These are phyloP conservation scores for Eulemur mongoz DNA, from an alignment of 2,797 vertebrate species.

Conservation along the genomic window DNA sequence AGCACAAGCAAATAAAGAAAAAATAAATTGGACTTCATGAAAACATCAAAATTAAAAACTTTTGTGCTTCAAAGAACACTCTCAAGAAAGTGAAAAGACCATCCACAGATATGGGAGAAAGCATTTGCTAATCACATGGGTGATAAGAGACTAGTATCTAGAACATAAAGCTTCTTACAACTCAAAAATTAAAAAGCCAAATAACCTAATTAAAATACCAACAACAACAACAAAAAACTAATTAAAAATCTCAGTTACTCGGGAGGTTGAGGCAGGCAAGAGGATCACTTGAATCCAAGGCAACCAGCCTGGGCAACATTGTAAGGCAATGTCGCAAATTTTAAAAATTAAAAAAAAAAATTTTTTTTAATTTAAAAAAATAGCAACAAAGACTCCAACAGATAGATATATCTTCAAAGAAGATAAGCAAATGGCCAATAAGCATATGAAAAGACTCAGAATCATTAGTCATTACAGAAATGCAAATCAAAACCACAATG, in stretches of 20 bases:
- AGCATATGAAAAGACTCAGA: background rate
- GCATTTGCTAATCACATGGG: background rate
- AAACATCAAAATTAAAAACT: background rate
- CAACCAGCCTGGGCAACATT: too few relatives aligned
- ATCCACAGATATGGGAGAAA: background rate
- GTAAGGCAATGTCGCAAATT: too few relatives aligned
- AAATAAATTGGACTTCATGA: too few relatives aligned
- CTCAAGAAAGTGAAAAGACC: background rate
- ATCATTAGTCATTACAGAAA: background rate
- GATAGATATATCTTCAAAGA: background rate
- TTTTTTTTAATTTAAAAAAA: too few relatives aligned
- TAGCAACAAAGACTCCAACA: background rate
- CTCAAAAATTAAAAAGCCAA: background rate
- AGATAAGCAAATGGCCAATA: background rate
- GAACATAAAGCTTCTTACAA: background rate
- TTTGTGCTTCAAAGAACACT: background rate
- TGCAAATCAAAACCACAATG: background rate
- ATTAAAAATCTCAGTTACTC: too few relatives aligned
- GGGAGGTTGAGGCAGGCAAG: too few relatives aligned
- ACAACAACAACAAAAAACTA: background rate
- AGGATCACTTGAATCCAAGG: too few relatives aligned
- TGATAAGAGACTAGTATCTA: background rate
- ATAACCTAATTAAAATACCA: background rate
- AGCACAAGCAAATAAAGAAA: background rate
- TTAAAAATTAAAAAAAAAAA: too few relatives aligned